Evolutionary conservation across 2,888 invertebrate species (phyloP).

Genomic region (Drosophila affinis): DNA sequence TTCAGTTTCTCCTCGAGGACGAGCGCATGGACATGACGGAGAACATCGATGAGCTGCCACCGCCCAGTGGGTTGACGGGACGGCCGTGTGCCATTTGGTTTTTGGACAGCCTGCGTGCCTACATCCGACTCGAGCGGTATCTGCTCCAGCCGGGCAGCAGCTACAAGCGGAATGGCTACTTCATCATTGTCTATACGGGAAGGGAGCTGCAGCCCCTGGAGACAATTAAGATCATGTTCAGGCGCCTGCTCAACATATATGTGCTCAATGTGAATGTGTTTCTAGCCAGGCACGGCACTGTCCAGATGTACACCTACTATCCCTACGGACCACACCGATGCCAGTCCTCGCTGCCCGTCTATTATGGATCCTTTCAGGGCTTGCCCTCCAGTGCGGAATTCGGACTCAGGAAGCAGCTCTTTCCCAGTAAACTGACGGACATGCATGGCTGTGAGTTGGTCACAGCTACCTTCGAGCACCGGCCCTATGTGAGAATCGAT

Average conservation of each 20-base stretch:
- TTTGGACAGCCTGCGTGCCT: slow-evolving; percentile 73
- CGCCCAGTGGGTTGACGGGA: slow-evolving; percentile 19
- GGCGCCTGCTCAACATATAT: slow-evolving; percentile 74
- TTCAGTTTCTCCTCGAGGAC: slow-evolving; percentile 56
- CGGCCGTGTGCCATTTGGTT: slow-evolving; percentile 68
- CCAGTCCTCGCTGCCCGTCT: slow-evolving; percentile 64
- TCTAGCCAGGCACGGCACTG: slow-evolving; percentile 52
- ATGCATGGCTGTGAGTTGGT: slow-evolving; percentile 77
- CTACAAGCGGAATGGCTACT: slow-evolving; percentile 75
- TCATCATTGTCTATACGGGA: slow-evolving; percentile 77
- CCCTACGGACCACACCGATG: slow-evolving; percentile 75
- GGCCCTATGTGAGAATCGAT: slow-evolving; percentile 71
- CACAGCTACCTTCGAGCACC: slow-evolving; percentile 69
- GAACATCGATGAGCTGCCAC: background rate
- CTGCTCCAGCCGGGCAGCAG: slow-evolving; percentile 49
- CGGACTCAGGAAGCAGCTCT: slow-evolving; percentile 54
- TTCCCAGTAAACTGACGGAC: slow-evolving; percentile 71
- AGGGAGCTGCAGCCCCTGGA: slow-evolving; percentile 52
- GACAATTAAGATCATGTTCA: slow-evolving; percentile 70
- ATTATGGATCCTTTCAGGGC: slow-evolving; percentile 63
- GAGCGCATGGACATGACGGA: slow-evolving; percentile 18
- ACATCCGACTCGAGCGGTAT: slow-evolving; percentile 61
- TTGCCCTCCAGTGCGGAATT: slow-evolving; percentile 29
- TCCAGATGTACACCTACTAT: slow-evolving; percentile 77
- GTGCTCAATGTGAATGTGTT: slow-evolving; percentile 78